These are phyloP conservation scores for Megathymus violae DNA, from an alignment of 1,140 invertebrate genomes.

Conservation along the genomic window DNA sequence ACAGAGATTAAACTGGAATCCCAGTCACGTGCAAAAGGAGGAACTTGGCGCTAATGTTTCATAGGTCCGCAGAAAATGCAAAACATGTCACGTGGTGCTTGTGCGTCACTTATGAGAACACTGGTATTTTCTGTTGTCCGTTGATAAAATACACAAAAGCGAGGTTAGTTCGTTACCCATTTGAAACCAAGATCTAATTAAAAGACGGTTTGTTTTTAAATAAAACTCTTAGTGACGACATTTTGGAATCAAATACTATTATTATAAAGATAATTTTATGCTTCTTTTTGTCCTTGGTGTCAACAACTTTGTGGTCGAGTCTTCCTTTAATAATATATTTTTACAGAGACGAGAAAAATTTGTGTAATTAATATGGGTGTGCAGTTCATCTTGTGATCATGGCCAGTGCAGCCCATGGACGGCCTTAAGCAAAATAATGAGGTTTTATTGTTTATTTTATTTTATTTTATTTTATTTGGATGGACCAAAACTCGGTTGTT, in stretches of 20 bases:
- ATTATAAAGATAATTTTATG: slow-evolving; percentile 11
- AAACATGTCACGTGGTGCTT: too few relatives aligned
- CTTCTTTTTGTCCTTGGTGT: slow-evolving; percentile 3
- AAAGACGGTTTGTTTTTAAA: slow-evolving; percentile 10
- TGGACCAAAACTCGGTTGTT: too few relatives aligned
- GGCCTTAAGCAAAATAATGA: too few relatives aligned
- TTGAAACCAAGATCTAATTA: slow-evolving; percentile 1
- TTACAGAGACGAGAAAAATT: not conserved
- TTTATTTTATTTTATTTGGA: too few relatives aligned
- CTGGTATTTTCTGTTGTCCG: too few relatives aligned
- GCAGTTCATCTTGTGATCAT: not conserved
- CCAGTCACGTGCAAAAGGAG: too few relatives aligned
- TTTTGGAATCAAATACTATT: slow-evolving; percentile 8
- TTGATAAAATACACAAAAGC: too few relatives aligned
- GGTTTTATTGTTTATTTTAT: too few relatives aligned
- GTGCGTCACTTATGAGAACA: too few relatives aligned
- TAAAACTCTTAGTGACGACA: slow-evolving; percentile 10
- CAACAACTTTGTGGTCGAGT: not conserved
- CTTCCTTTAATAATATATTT: not conserved
- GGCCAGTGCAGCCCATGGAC: not conserved
- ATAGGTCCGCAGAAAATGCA: too few relatives aligned
- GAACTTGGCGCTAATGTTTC: too few relatives aligned
- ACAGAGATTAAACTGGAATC: too few relatives aligned
- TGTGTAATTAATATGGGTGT: not conserved
- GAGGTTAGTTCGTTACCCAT: slow-evolving; percentile 3